These are phyloP conservation scores for Tetropium fuscum DNA, from an alignment of 2,888 invertebrate species.

Conservation along the genomic window DNA sequence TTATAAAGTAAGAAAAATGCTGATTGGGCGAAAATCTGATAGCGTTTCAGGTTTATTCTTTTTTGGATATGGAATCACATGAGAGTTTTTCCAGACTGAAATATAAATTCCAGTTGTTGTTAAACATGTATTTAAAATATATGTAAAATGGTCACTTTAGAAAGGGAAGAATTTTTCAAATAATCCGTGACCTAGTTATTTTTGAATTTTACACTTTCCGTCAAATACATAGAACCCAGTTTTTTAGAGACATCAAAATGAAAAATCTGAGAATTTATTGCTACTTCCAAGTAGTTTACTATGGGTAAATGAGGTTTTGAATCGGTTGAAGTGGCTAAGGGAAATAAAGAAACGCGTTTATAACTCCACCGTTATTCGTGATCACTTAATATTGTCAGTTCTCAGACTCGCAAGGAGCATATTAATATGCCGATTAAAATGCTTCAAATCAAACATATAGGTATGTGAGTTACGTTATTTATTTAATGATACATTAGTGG, in stretches of 20 bases:
- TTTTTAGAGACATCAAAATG: too few relatives aligned
- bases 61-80: not conserved
- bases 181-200: too few relatives aligned
- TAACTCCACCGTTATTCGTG: constrained; percentile 3
- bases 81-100: not conserved
- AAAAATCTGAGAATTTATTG: too few relatives aligned
- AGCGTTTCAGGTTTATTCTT: not conserved
- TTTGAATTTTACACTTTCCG: too few relatives aligned
- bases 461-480: constrained; percentile 33
- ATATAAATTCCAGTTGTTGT: not conserved
- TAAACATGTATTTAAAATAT: not conserved
- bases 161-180: too few relatives aligned
- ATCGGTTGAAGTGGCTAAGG: constrained; percentile 5
- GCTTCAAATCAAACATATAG: constrained; percentile 39
- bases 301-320: constrained; percentile 11
- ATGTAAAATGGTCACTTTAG: not conserved
- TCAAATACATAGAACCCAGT: too few relatives aligned
- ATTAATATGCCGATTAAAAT: constrained; percentile 27
- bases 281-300: too few relatives aligned
- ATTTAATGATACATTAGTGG: not conserved
- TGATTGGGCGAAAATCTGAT: not conserved
- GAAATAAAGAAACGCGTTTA: constrained; percentile 17
- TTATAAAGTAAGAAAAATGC: not conserved
- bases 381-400: constrained; percentile 19
- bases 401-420: constrained; percentile 5